These are phyloP conservation scores for Endotricha flammealis DNA, from an alignment of 2,888 invertebrate genomes.

Conservation along the genomic window DNA sequence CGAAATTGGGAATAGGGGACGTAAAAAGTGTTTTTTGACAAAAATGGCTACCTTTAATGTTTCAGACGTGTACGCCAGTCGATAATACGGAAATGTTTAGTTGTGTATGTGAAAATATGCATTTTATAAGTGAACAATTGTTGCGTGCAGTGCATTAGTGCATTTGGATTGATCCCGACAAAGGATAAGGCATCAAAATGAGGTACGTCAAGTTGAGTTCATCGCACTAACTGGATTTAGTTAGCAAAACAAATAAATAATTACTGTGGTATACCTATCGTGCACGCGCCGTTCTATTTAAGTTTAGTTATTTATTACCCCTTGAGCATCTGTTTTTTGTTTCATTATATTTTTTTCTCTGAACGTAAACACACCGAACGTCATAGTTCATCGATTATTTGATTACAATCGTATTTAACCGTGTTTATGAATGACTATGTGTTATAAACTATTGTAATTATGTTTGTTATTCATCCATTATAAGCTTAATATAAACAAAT, in stretches of 20 bases:
- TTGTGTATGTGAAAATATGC: slow-evolving; percentile 68
- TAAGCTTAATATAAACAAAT: slow-evolving; percentile 13
- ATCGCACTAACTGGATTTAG: slow-evolving; percentile 61
- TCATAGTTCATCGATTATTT: slow-evolving; percentile 63
- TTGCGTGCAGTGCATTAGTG: slow-evolving; percentile 72
- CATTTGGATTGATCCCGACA: slow-evolving; percentile 70
- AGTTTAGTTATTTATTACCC: slow-evolving; percentile 51
- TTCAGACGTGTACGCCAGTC: slow-evolving; percentile 52
- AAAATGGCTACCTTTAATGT: slow-evolving; percentile 70
- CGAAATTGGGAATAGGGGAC: slow-evolving; percentile 60
- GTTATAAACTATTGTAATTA: slow-evolving; percentile 35
- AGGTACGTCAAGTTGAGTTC: slow-evolving; percentile 63
- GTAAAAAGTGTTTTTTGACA: slow-evolving; percentile 64
- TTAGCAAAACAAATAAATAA: slow-evolving; percentile 75
- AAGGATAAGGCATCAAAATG: slow-evolving; percentile 71
- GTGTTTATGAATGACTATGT: slow-evolving; percentile 65
- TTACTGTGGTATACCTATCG: slow-evolving; percentile 44
- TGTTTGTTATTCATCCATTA: slow-evolving; percentile 19
- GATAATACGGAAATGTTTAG: slow-evolving; percentile 57
- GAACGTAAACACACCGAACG: slow-evolving; percentile 63
- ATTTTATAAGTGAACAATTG: slow-evolving; percentile 73
- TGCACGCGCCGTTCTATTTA: slow-evolving; percentile 61
- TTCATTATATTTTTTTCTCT: slow-evolving; percentile 36
- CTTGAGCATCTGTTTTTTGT: slow-evolving; percentile 42
- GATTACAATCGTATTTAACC: slow-evolving; percentile 52